Base-by-base conservation (phyloP, 2,888 invertebrate species). In the Cephus pygmeus region DNA sequence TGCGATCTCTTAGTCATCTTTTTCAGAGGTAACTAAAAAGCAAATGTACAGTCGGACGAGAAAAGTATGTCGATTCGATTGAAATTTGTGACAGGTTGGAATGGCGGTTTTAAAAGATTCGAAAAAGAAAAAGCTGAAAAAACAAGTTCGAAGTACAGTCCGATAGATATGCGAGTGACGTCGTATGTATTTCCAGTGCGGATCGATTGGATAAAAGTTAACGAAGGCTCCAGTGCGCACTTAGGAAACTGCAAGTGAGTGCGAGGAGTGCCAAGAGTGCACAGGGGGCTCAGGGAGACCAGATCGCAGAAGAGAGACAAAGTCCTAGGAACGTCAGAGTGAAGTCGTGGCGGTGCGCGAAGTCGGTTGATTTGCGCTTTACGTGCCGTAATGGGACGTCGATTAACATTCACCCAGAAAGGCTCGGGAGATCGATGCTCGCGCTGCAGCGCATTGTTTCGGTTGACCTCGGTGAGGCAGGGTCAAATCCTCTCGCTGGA, bases 321-420 rank as follows among this genome's bases (percentile, higher is more conserved):
- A 56, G 40, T 56, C 15, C 23, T 56, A 56, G 40, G 15, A 56
- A 56, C 23, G 23, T 56, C 40, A 9, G 23, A 56, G 40, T 40
- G 0, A 15, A 40, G 40, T 1, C 40, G 6, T 15, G 40, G 36
- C 15, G 34, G 34, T 15, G 33, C 69, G 15, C 4, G 3, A 33
- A 12, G 71, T 12, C 71, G 11, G 3, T 30, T 30, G 31, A 71
- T 71, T 71, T 15, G 31, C 71, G 71, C 12, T 30, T 34, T 34
- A 12, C 33, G 79, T 34, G 75, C 73, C 76, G 77, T 76, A 74
- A 76, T 78, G 73, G 73, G 69, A 77, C 77, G 73, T 77, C 79
- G 76, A 79, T 80, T 77, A 79, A 79, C 79, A 76, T 80, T 80
- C 78, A 79, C 78, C 77, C 73, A 78, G 79, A 80, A 76, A 77